phyloP scores from a whole-genome alignment of 2,888 invertebrate species.

The Ochlodes sylvanus region DNA sequence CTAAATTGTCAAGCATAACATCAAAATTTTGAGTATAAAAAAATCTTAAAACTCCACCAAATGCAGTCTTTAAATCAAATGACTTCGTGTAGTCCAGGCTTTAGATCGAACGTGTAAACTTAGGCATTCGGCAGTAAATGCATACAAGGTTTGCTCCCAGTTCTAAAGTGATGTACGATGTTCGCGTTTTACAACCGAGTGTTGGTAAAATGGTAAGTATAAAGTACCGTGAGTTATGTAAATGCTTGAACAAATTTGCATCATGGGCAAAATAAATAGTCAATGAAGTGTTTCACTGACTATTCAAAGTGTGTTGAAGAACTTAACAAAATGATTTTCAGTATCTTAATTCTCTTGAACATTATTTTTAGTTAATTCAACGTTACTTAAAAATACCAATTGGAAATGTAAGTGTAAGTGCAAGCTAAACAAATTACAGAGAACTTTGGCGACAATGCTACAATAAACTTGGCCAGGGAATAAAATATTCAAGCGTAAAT shows the following conservation, averaged over 20 bases:
- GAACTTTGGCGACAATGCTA: conserved; percentile 25
- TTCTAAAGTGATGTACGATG: conserved; percentile 35
- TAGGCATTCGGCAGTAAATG: conserved; percentile 37
- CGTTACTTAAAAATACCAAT: not conserved
- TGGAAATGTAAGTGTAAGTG: not conserved
- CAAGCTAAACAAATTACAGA: conserved; percentile 30
- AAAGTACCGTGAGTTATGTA: not conserved
- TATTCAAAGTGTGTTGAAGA: too few species aligned
- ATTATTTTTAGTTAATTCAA: not conserved
- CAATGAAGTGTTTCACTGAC: too few species aligned
- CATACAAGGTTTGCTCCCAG: conserved; percentile 36
- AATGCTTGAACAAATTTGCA: too few species aligned
- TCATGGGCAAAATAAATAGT: too few species aligned
- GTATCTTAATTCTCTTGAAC: too few species aligned
- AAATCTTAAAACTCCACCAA: too few species aligned
- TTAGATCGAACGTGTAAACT: conserved; percentile 28
- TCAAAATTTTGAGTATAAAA: too few species aligned
- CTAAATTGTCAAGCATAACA: too few species aligned
- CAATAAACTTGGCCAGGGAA: conserved; percentile 31
- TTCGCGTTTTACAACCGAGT: conserved; percentile 24
- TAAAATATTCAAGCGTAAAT: conserved; percentile 38
- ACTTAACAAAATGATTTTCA: too few species aligned
- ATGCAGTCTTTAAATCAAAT: not conserved
- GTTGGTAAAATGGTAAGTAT: conserved; percentile 6
- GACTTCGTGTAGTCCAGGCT: conserved; percentile 3